A percentile compares a stretch with the other conserved stretches of the same genome.
phyloP scores from a whole-genome alignment of 2,797 vertebrate species.

The Vultur gryphus region DNA sequence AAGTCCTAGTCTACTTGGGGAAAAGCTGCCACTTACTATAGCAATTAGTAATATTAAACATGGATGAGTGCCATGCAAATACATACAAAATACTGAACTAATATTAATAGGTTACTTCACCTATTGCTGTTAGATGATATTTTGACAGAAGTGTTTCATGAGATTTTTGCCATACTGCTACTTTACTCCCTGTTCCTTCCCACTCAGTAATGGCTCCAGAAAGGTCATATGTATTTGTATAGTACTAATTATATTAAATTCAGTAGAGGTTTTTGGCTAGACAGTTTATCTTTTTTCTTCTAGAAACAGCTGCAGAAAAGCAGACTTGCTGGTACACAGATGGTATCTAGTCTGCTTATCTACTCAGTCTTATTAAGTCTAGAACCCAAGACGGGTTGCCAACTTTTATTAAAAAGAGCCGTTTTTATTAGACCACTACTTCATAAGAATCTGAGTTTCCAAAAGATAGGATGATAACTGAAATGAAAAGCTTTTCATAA shows the following conservation, averaged over 20 bases:
- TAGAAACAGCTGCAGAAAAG: conserved; percentile 18
- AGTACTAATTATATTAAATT: background rate
- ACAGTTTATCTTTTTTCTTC: conserved; percentile 9
- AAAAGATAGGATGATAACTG: conserved; percentile 62
- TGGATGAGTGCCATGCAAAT: conserved; percentile 5
- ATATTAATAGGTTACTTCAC: conserved; percentile 2
- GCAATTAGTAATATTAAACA: conserved; percentile 39
- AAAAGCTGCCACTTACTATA: background rate
- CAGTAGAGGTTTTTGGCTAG: background rate
- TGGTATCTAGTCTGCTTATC: conserved; percentile 66
- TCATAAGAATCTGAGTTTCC: conserved; percentile 24
- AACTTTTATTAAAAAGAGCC: conserved; percentile 66
- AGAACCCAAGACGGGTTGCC: conserved; percentile 13
- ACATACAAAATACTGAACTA: background rate
- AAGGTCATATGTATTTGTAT: background rate
- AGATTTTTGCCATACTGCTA: background rate
- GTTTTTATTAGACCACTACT: conserved; percentile 57
- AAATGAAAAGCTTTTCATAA: conserved; percentile 65
- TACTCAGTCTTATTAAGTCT: conserved; percentile 65
- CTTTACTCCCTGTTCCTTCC: background rate
- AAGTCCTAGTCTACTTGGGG: background rate
- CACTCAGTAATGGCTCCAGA: background rate
- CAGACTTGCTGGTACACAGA: conserved; percentile 27
- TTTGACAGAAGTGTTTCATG: background rate
- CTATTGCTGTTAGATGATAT: background rate